Conservation (phyloP, 2,797 vertebrate species). For the Myotis myotis region DNA sequence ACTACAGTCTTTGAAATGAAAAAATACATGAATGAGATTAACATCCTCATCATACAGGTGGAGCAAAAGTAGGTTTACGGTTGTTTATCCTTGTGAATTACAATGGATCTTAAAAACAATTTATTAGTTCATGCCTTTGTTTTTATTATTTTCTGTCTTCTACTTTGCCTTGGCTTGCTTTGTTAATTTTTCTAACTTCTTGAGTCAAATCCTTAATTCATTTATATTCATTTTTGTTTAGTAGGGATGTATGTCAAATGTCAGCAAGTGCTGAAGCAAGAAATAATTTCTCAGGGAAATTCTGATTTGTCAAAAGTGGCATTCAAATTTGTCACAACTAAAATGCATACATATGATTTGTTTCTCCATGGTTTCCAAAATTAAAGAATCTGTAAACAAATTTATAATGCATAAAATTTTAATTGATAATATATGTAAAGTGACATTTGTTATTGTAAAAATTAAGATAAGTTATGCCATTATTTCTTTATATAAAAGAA, state of each 20-base stretch:
- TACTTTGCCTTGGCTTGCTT: not conserved
- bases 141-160: not conserved
- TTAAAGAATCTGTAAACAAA: not conserved
- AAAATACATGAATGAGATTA: not conserved
- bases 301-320: not conserved
- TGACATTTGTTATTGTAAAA: not conserved
- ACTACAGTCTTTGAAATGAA: not conserved
- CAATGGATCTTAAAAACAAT: not conserved
- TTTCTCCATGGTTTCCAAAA: not conserved
- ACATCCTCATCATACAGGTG: not conserved
- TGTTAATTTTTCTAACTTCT: not conserved
- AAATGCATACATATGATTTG: not conserved
- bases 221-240: not conserved
- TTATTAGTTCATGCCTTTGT: not conserved
- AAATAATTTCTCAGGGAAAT: constrained; percentile 37
- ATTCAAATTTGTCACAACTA: not conserved
- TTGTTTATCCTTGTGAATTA: not conserved
- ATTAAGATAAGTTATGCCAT: not conserved
- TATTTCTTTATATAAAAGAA: not conserved
- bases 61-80: not conserved
- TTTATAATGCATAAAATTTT: not conserved
- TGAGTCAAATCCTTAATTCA: not conserved
- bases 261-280: not conserved
- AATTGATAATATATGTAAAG: not conserved
- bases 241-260: not conserved